A percentile compares a stretch with the other conserved stretches of the same genome.
Evolutionary conservation across 1,140 invertebrate species (phyloP).

Genomic region (Belonocnema kinseyi): DNA sequence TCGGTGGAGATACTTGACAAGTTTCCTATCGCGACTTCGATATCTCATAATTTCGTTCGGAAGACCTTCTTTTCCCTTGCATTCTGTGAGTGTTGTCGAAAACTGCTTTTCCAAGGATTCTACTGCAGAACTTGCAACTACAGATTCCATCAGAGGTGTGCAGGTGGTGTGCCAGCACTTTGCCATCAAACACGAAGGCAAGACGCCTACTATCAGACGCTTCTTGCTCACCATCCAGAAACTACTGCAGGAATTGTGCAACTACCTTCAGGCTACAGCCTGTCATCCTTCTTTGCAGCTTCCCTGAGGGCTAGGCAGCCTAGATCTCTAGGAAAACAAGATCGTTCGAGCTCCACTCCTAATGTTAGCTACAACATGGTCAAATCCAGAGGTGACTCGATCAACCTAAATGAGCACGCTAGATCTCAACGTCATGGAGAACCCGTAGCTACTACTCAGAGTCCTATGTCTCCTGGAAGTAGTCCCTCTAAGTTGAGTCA

Average conservation of each 20-base stretch:
- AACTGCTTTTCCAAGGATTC: slow-evolving; percentile 94
- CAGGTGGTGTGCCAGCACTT: slow-evolving; percentile 87
- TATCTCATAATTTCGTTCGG: slow-evolving; percentile 94
- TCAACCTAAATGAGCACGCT: slow-evolving; percentile 62
- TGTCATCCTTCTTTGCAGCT: slow-evolving; percentile 63
- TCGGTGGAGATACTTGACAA: slow-evolving; percentile 90
- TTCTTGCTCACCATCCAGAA: slow-evolving; percentile 84
- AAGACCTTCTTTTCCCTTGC: slow-evolving; percentile 98
- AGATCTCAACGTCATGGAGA: slow-evolving; percentile 74
- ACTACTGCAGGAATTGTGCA: slow-evolving; percentile 82
- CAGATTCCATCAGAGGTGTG: slow-evolving; percentile 95
- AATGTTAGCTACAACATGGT: slow-evolving; percentile 96
- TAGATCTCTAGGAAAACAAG: slow-evolving; percentile 85
- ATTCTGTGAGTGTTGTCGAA: slow-evolving; percentile 95
- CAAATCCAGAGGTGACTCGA: slow-evolving; percentile 73
- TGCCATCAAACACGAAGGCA: slow-evolving; percentile 90
- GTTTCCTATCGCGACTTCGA: slow-evolving; percentile 91
- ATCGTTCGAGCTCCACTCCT: slow-evolving; percentile 94
- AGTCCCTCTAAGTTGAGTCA: slow-evolving; percentile 79
- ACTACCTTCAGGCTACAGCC: slow-evolving; percentile 70
- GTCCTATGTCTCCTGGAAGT: slow-evolving; percentile 64
- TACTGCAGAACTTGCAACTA: slow-evolving; percentile 96
- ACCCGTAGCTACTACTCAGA: slow-evolving; percentile 69
- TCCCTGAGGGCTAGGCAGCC: slow-evolving; percentile 77
- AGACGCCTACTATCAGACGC: slow-evolving; percentile 86